phyloP scores from a whole-genome alignment of 2,888 invertebrate species.

The Mythimna pallens region DNA sequence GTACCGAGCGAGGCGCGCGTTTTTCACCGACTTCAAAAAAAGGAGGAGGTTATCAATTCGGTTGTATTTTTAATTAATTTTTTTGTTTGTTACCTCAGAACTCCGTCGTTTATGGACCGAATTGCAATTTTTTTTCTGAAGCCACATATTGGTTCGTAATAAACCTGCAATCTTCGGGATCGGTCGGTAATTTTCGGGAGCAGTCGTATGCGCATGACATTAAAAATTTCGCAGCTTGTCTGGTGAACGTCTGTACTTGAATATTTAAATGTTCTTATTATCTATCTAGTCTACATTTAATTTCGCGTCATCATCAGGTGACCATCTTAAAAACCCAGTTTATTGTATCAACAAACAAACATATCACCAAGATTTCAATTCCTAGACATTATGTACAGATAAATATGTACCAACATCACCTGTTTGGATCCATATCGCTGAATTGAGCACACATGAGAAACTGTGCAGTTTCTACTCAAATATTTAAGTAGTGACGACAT shows the following conservation, averaged over 20 bases:
- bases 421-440: conserved; percentile 26
- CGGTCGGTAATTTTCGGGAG: not conserved
- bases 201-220: not conserved
- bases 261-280: no score
- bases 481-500: conserved; percentile 40
- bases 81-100: no score
- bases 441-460: conserved; percentile 22
- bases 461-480: conserved; percentile 54
- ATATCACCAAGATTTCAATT: conserved; percentile 30
- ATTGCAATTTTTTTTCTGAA: no score
- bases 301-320: not conserved
- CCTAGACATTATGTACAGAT: conserved; percentile 28
- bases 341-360: conserved; percentile 24
- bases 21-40: no score
- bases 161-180: no score
- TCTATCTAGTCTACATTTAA: no score
- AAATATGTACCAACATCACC: conserved; percentile 54
- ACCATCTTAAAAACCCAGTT: conserved; percentile 4
- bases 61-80: no score
- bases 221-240: not conserved
- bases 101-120: no score
- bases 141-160: no score
- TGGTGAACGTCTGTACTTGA: no score
- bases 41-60: no score
- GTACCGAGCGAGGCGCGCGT: no score